Percentiles rank a stretch among this genome's conserved stretches.
These are phyloP conservation scores for Triplophysa bombifrons DNA, from an alignment of 2,797 vertebrate species.

Conservation along the genomic window DNA sequence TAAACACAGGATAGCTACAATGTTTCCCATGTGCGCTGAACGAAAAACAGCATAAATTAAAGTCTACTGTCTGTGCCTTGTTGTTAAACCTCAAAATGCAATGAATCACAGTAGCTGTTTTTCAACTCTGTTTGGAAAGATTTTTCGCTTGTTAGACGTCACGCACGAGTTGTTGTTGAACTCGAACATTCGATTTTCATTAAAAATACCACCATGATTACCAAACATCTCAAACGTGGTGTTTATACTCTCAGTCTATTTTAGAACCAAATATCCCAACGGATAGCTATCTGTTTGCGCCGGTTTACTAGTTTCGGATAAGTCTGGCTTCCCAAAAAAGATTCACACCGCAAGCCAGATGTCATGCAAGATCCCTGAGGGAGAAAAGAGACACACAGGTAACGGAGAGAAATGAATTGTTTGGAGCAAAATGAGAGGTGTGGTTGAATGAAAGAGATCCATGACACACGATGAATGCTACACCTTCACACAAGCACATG, in stretches of 20 bases:
- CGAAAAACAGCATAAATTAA: constrained; percentile 27
- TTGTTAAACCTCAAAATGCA: constrained; percentile 6
- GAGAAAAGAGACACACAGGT: not conserved
- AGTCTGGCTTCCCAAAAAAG: not conserved
- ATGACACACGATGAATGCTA: not conserved
- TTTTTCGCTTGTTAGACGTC: not conserved
- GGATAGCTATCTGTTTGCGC: not conserved
- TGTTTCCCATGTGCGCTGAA: not conserved
- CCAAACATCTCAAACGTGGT: not conserved
- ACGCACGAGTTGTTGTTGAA: constrained; percentile 2
- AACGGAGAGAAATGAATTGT: not conserved
- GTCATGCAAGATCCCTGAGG: not conserved
- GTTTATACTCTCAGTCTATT: not conserved
- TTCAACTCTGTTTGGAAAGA: constrained; percentile 1
- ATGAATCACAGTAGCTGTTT: constrained; percentile 15
- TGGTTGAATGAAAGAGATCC: constrained; percentile 13
- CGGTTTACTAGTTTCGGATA: not conserved
- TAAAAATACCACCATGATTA: not conserved
- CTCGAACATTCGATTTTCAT: constrained; percentile 1
- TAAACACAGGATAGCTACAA: not conserved
- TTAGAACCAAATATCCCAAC: not conserved
- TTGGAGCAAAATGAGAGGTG: constrained; percentile 11
- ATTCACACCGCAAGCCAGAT: not conserved
- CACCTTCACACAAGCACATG: constrained; percentile 1
- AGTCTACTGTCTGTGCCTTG: not conserved